These are phyloP conservation scores for Caenorhabditis wallacei DNA, from an alignment of 2,888 invertebrate genomes.

Conservation along the genomic window DNA sequence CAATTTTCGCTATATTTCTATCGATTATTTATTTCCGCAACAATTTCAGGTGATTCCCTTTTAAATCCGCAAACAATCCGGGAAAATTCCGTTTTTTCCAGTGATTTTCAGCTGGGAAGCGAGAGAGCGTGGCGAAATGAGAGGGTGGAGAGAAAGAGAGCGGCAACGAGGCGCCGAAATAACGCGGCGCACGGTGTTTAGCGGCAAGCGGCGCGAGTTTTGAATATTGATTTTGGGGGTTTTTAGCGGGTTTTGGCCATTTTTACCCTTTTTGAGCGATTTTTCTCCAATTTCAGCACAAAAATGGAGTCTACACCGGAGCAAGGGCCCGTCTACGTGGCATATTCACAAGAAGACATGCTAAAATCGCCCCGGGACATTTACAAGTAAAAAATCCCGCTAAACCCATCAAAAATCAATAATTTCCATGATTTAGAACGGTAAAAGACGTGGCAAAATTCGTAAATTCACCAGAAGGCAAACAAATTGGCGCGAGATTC, in stretches of 20 bases:
- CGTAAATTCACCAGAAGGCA: slow-evolving; percentile 73
- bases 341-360: slow-evolving; percentile 59
- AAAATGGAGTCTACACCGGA: slow-evolving; percentile 35
- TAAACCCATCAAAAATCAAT: too few species aligned
- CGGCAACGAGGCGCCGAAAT: slow-evolving; percentile 35
- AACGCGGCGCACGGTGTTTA: slow-evolving; percentile 1
- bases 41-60: slow-evolving; percentile 20
- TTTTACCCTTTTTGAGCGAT: background rate
- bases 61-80: background rate
- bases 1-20: slow-evolving; percentile 36
- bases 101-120: background rate
- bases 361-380: slow-evolving; percentile 65
- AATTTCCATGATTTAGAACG: slow-evolving; percentile 52
- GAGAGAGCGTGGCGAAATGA: slow-evolving; percentile 23
- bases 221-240: background rate
- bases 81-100: background rate
- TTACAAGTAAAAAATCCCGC: slow-evolving; percentile 41
- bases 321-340: slow-evolving; percentile 66
- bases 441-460: slow-evolving; percentile 72
- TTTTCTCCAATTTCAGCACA: slow-evolving; percentile 14
- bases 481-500: slow-evolving; percentile 67
- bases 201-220: slow-evolving; percentile 19
- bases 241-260: background rate
- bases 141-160: slow-evolving; percentile 20
- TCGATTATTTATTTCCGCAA: slow-evolving; percentile 10